Conservation (phyloP, 2,113 vertebrate species). For the Carollia perspicillata region DNA sequence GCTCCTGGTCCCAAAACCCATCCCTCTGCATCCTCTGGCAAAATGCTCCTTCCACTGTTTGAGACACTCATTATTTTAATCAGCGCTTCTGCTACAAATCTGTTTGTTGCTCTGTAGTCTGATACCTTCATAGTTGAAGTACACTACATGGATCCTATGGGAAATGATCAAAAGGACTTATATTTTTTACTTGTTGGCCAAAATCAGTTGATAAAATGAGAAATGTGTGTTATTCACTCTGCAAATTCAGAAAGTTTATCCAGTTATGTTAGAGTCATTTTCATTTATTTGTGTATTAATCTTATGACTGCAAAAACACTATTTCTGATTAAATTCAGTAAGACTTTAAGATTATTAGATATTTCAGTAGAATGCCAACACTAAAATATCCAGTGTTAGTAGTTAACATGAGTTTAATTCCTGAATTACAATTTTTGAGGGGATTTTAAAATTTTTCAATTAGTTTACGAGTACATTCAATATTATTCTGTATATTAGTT, state of each 20-base stretch:
- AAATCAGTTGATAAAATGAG: constrained; percentile 30
- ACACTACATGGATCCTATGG: not conserved
- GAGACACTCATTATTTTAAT: not conserved
- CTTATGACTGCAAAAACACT: constrained; percentile 35
- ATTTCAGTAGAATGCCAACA: not conserved
- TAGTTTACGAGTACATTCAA: not conserved
- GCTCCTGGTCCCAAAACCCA: constrained; percentile 57
- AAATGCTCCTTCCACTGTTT: constrained; percentile 27
- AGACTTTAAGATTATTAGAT: constrained; percentile 30
- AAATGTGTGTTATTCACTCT: constrained; percentile 36
- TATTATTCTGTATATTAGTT: not conserved
- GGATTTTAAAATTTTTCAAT: not conserved
- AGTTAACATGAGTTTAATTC: constrained; percentile 23
- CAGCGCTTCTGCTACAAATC: not conserved
- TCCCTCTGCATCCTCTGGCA: constrained; percentile 59
- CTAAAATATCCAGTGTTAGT: not conserved
- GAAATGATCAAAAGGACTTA: constrained; percentile 10
- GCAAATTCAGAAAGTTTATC: constrained; percentile 44
- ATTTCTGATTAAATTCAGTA: constrained; percentile 58
- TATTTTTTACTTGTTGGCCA: constrained; percentile 50
- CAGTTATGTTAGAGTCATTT: constrained; percentile 45
- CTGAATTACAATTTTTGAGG: not conserved
- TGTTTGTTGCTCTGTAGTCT: constrained; percentile 7
- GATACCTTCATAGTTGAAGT: constrained; percentile 20
- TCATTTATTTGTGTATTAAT: constrained; percentile 58